A percentile compares a stretch with the other conserved stretches of the same genome.
Conservation (phyloP, 1,140 invertebrate genomes). For the Harpegnathos saltator region DNA sequence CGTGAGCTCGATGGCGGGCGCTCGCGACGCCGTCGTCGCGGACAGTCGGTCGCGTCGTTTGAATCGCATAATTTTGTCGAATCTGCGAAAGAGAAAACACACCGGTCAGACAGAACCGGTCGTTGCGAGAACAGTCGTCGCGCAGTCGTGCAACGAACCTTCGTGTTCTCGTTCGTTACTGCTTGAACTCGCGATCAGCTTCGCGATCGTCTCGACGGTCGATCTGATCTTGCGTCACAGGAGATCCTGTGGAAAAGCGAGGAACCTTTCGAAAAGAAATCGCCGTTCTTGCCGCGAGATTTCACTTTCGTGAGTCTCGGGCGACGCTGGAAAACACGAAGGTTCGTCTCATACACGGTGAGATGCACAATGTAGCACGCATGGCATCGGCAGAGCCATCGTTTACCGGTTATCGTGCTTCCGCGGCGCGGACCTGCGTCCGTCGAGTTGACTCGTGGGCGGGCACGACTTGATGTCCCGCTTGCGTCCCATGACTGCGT, state of each 20-base stretch:
- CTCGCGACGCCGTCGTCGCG: conserved; percentile 8
- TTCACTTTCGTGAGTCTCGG: too few species aligned
- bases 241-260: too few species aligned
- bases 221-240: too few species aligned
- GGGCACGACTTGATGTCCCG: conserved; percentile 36
- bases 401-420: conserved; percentile 19
- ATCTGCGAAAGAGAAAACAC: conserved; percentile 26
- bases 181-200: not conserved
- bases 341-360: too few species aligned
- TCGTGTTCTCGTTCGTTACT: not conserved
- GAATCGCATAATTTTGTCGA: conserved; percentile 1
- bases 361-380: too few species aligned
- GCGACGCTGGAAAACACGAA: too few species aligned
- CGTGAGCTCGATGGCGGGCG: conserved; percentile 21
- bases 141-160: not conserved
- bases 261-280: too few species aligned
- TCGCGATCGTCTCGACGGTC: not conserved
- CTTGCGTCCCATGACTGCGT: conserved; percentile 31
- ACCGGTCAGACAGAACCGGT: too few species aligned
- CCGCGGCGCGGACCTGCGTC: conserved; percentile 9
- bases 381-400: not conserved
- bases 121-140: not conserved
- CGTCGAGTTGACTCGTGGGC: conserved; percentile 8
- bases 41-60: conserved; percentile 31
- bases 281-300: too few species aligned